Conservation (phyloP, 1,140 invertebrate species). For the Zeugodacus cucurbitae region DNA sequence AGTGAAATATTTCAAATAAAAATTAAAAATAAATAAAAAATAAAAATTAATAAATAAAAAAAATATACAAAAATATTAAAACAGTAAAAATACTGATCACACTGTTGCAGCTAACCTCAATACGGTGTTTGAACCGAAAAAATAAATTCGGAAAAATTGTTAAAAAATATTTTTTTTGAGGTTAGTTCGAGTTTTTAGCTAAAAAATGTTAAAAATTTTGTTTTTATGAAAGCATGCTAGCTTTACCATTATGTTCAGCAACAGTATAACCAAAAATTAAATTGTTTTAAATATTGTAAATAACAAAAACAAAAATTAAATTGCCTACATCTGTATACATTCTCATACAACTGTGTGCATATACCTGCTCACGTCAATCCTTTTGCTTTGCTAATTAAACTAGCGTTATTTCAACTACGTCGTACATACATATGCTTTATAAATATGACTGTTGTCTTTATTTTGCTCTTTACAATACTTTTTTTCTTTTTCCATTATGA, state of each 20-base stretch:
- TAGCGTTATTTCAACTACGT: conserved; percentile 17
- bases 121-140: too few species aligned
- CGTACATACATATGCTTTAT: not conserved
- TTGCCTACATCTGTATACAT: not conserved
- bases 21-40: not conserved
- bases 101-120: too few species aligned
- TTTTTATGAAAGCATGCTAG: too few species aligned
- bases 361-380: not conserved
- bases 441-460: not conserved
- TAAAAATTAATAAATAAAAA: not conserved
- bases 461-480: conserved; percentile 30
- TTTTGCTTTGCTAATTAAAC: not conserved
- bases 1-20: not conserved
- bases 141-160: too few species aligned
- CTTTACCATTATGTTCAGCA: too few species aligned
- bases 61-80: not conserved
- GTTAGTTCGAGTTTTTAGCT: too few species aligned
- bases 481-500: not conserved
- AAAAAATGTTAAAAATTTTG: too few species aligned
- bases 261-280: too few species aligned
- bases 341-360: not conserved
- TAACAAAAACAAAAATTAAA: not conserved
- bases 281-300: not conserved
- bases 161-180: too few species aligned
- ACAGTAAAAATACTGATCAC: too few species aligned